Conservation (phyloP, 2,888 invertebrate genomes). For the Cartodere bifasciata region DNA sequence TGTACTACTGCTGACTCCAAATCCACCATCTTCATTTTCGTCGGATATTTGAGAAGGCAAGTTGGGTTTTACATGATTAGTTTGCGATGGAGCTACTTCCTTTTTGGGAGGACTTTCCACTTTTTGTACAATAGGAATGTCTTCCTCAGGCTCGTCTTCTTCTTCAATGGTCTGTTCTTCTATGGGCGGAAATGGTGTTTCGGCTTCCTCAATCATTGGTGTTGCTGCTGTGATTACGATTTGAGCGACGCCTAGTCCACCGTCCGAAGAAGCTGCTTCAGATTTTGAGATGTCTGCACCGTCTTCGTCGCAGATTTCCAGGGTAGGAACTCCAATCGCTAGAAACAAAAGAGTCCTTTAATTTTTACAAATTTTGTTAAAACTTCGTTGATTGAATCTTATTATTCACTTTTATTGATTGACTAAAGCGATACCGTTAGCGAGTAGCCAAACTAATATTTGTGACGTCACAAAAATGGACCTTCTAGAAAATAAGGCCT, state of each 20-base stretch:
- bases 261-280: too few relatives aligned
- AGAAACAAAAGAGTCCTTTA: slow-evolving; percentile 1
- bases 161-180: slow-evolving; percentile 30
- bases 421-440: too few relatives aligned
- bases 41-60: too few relatives aligned
- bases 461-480: too few relatives aligned
- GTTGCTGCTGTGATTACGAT: slow-evolving; percentile 91
- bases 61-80: too few relatives aligned
- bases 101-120: slow-evolving; percentile 1
- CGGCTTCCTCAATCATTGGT: slow-evolving; percentile 79
- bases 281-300: slow-evolving; percentile 13
- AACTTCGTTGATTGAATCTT: too few relatives aligned
- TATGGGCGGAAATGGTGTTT: slow-evolving; percentile 61
- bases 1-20: too few relatives aligned
- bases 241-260: slow-evolving; percentile 72
- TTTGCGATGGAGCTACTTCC: slow-evolving; percentile 7
- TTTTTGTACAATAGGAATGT: slow-evolving; percentile 2
- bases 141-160: slow-evolving; percentile 16
- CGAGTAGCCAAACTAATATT: too few relatives aligned
- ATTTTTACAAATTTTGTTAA: too few relatives aligned
- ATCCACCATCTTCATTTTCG: too few relatives aligned
- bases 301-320: slow-evolving; percentile 11
- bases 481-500: too few relatives aligned
- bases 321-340: not conserved
- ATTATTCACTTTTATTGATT: too few relatives aligned